These are phyloP conservation scores for Microctonus hyperodae DNA, from an alignment of 2,888 invertebrate genomes.

Conservation along the genomic window DNA sequence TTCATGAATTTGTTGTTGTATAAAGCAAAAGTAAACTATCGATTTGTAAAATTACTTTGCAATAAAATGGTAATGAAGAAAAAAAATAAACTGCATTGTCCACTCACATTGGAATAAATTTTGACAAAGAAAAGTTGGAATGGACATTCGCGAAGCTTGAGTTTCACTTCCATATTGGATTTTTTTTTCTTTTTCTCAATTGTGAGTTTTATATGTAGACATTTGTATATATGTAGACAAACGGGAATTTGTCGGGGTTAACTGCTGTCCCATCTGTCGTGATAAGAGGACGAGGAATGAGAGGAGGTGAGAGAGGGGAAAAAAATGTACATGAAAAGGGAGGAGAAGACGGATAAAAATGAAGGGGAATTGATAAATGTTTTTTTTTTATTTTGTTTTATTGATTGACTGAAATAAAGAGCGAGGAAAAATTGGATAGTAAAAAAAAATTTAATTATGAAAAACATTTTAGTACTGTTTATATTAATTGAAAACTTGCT, in stretches of 20 bases:
- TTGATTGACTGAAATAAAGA: background rate
- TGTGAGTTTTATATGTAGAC: background rate
- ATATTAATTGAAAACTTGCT: background rate
- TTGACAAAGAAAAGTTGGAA: background rate
- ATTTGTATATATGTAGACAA: background rate
- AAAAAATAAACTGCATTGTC: background rate
- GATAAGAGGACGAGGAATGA: constrained; percentile 1
- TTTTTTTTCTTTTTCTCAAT: background rate
- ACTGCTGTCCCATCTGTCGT: background rate
- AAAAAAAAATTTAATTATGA: background rate
- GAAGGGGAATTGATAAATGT: background rate
- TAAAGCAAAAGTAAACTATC: background rate
- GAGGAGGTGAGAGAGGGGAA: background rate
- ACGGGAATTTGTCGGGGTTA: background rate
- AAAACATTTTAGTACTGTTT: background rate
- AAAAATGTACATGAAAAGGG: background rate
- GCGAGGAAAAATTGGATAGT: constrained; percentile 12
- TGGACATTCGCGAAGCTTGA: background rate
- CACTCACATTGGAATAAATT: constrained; percentile 8
- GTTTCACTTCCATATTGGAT: background rate
- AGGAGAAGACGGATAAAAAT: background rate
- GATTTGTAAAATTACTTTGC: background rate
- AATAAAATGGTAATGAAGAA: background rate
- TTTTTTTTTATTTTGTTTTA: constrained; percentile 3
- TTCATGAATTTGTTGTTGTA: background rate